Base-by-base conservation (phyloP, 2,888 invertebrate species). In the Altica lythri region DNA sequence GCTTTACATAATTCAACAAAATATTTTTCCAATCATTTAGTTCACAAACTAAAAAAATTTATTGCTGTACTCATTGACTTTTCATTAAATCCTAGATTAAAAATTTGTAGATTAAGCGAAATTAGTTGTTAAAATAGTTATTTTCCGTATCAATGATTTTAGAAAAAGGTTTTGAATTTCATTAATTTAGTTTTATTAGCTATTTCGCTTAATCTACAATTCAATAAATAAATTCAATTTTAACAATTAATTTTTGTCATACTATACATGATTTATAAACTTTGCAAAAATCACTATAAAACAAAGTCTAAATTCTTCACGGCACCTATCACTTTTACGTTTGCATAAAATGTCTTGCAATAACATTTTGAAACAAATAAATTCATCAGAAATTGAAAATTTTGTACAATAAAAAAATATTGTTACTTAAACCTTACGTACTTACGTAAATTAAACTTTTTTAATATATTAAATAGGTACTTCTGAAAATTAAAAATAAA, bases 31-130 rank as follows among this genome's bases (percentile, higher is more conserved):
- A 49, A 49, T 40, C 22, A 32, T 40, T 49, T 14, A 12, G 5
- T 35, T 45, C 16, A 19, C 42, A 40, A 53, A 47, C 43, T 43
- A 43, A 43, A 53, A 18, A 40, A 57, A 53, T 49, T 53, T 60
- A 60, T 60, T 60, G 60, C 60, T 60, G 57, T 53, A 55, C 43
- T 57, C 60, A 60, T 60, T 60, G 60, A 60, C 60, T 50, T 48
- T 44, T 52, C 27, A 38, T 49, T 42, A 46, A 40, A 53, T 47
- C 19, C 53, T 54, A 53, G 27, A 45, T 49, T 45, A 43, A 8
- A 37, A 52, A 57, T 43, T 45, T 14, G 30, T 18, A 47, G 40
- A 10, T 10, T 40, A 22, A 13, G 22, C 13, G 40, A 40, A 40
- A 40, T 40, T 40, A 22, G 8, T 22, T 5, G 22, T 22, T 4